Base-by-base conservation (phyloP, 2,797 vertebrate genomes). In the Corythornis leucogaster region DNA sequence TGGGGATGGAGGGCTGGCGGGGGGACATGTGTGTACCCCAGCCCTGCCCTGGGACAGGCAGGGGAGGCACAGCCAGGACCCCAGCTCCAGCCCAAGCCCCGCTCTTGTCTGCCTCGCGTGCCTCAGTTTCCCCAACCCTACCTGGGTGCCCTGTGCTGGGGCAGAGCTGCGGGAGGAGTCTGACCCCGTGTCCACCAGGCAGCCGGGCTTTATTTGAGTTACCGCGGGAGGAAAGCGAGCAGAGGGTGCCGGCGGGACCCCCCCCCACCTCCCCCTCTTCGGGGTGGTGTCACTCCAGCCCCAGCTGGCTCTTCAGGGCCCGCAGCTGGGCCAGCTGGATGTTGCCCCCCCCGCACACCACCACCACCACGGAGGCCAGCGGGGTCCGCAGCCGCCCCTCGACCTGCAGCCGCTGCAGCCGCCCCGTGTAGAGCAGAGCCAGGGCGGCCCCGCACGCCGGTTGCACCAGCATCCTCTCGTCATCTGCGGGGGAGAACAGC, bases 391-490 rank as follows among this genome's bases (percentile, higher is more conserved):
- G 97, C 89, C 81, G 97, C 35, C 98, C 98, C 88, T 99, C 96
- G 0, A 69, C 74, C 97, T 98, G 98, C 88, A 99, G 98, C 92
- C 64, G 96, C 83, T 93, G 96, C 92, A 99, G 97, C 53, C 97
- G 67, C 79, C 97, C 97, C 1, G 98, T 97, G 97, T 99, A 99
- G 28, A 99, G 94, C 6, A 98, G 97, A 5, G 98, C 98, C 95
- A 99, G 97, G 17, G 98, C 97, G 0, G 99, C 99, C 3, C 98
- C 99, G 1, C 99, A 99, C 30, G 98, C 98, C 0, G 98, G 98
- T 90, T 99, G 98, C 96, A 99, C 99, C 96, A 99, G 93, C 94
- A 99, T 93, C 96, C 98, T 98, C 96, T 99, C 99, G 1, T 99
- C 99, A 4, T 99, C 99, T 99, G 87, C 1, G 8, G 68, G 68